Evolutionary conservation across 2,797 vertebrate species (phyloP).

Genomic region (Hippoglossus hippoglossus): DNA sequence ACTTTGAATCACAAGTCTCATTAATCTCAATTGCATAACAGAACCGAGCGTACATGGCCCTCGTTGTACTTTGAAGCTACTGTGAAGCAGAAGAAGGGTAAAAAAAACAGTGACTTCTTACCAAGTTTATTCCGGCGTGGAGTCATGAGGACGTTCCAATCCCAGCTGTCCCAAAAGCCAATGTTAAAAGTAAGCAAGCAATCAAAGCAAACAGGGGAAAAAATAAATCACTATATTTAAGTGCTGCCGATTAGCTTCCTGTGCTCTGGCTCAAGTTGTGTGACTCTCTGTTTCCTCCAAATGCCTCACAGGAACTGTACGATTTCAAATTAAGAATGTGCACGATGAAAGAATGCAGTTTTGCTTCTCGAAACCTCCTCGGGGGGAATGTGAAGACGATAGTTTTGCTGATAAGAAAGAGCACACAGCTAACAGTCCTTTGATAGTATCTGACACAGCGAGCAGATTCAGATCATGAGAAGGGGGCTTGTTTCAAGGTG

Average conservation of each 20-base stretch:
- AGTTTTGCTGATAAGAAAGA: slow-evolving; percentile 58
- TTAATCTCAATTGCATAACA: neutral
- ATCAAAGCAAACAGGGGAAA: slow-evolving; percentile 4
- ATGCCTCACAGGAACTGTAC: slow-evolving; percentile 38
- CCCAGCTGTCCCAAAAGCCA: slow-evolving; percentile 18
- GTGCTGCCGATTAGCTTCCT: neutral
- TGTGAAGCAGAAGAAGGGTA: neutral
- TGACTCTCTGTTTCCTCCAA: slow-evolving; percentile 37
- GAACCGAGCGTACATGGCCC: neutral
- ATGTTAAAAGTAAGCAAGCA: slow-evolving; percentile 4
- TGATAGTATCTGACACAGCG: slow-evolving; percentile 53
- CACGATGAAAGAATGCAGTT: slow-evolving; percentile 67
- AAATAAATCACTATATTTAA: neutral
- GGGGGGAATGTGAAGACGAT: slow-evolving; percentile 52
- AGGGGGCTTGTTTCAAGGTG: neutral
- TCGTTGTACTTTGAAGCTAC: neutral
- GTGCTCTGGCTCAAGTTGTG: slow-evolving; percentile 19
- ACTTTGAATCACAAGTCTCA: no score
- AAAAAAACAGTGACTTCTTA: slow-evolving; percentile 35
- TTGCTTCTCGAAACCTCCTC: slow-evolving; percentile 62
- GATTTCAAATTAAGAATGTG: slow-evolving; percentile 38
- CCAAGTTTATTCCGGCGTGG: slow-evolving; percentile 35
- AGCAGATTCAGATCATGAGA: neutral
- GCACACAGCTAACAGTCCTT: slow-evolving; percentile 31
- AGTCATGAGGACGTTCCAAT: slow-evolving; percentile 33